Evolutionary conservation across 1,140 invertebrate species (phyloP), one percentile per base, ranked within the genome.

Genomic region (Cydia splendana): DNA sequence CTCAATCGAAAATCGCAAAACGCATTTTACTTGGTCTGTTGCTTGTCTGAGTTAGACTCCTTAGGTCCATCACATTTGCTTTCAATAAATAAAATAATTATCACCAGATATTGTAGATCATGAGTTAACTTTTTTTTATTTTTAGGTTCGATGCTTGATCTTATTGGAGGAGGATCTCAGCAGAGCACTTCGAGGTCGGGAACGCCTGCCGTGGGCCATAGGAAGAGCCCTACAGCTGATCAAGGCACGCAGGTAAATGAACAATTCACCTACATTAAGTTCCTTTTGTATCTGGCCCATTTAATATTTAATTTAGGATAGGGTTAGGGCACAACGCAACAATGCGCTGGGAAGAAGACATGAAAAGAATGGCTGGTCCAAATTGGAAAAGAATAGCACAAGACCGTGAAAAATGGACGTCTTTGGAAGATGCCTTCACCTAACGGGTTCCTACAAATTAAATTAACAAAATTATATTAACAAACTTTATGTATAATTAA

Each of bases 221-320:
- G 96, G 86, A 96, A 97, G 92, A 97, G 97, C 80, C 96, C 97
- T 57, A 97, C 97, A 4, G 95, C 95, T 77, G 97, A 98, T 90
- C 96, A 97, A 87, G 95, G 96, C 77, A 96, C 96, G 74, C 97
- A 98, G 91, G 95, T 95, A 83, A 89, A 85, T 85, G 48, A 0
- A 62, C 9, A 62, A 62, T 62, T 5, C 15, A 62, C 3, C 9
- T 62, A 30, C 30, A 30, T 30, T 30, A 38, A 38, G 6, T 38
- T 38, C 34, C 34, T 38, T 38, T 7, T 0, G 7, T 38, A 38
- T 38, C 34, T 38, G 34, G 34, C 34, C 7, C 7, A 6, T 7
- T 38, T 38, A 38, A 6, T 0, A 7, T 38, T 38, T 30, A 7
- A 38, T 7, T 38, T 38, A 38, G 34, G 34, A 4, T 38, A n/a